phyloP scores from a whole-genome alignment of 1,140 invertebrate genomes.

The Macrosteles quadrilineatus region DNA sequence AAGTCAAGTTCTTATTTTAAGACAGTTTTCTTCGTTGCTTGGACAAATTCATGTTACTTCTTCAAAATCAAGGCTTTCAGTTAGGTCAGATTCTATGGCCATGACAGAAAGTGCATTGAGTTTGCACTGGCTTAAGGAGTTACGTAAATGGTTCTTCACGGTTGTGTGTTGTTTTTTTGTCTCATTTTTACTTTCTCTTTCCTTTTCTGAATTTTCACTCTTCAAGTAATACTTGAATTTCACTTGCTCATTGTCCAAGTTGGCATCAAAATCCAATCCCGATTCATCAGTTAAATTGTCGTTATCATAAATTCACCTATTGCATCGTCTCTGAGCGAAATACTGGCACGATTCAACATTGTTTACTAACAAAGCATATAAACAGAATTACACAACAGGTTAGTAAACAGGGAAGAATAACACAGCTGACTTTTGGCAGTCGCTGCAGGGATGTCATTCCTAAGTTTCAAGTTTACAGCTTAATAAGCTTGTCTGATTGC shows the following conservation, averaged over 20 bases:
- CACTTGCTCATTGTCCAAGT: constrained; percentile 5
- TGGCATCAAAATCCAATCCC: neutral
- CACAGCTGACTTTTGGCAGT: too few species aligned
- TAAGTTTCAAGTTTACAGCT: too few species aligned
- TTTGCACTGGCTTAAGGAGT: constrained; percentile 22
- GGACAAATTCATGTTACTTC: constrained; percentile 16
- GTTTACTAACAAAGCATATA: too few species aligned
- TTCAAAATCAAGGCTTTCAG: constrained; percentile 26
- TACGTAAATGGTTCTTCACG: constrained; percentile 21
- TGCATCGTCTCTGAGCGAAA: too few species aligned
- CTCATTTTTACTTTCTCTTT: constrained; percentile 9
- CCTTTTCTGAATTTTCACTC: constrained; percentile 22
- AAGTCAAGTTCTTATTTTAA: constrained; percentile 16
- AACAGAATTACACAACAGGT: too few species aligned
- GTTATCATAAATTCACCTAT: too few species aligned
- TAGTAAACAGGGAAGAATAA: too few species aligned
- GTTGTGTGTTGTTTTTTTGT: constrained; percentile 9
- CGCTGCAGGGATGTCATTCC: too few species aligned
- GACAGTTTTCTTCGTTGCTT: constrained; percentile 19
- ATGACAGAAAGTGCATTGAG: constrained; percentile 13
- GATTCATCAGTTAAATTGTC: too few species aligned
- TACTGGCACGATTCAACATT: too few species aligned
- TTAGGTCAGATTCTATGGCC: constrained; percentile 19
- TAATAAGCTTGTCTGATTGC: too few species aligned
- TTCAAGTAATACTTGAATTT: constrained; percentile 15